These are phyloP conservation scores for Drosophila meridionalis DNA, from an alignment of 2,888 invertebrate species.

Conservation along the genomic window DNA sequence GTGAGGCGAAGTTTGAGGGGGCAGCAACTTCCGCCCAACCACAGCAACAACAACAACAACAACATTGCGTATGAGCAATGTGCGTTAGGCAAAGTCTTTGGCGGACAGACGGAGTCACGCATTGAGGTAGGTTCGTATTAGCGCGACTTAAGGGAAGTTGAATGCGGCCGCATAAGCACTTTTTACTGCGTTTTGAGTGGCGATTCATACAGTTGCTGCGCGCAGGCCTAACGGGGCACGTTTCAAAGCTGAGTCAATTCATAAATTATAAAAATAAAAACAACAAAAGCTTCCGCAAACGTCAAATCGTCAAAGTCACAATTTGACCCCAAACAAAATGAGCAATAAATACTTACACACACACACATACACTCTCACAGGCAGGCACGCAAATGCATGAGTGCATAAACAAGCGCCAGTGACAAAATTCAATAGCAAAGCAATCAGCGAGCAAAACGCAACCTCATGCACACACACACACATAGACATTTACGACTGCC, in stretches of 20 bases:
- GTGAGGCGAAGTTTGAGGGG: conserved; percentile 30
- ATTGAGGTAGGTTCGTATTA: conserved; percentile 69
- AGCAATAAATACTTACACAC: conserved; percentile 32
- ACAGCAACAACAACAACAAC: neutral
- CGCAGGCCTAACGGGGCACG: conserved; percentile 16
- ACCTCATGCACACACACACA: conserved; percentile 24
- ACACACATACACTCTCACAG: neutral
- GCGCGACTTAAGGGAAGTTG: neutral
- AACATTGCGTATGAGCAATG: conserved; percentile 58
- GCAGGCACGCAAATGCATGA: too few relatives aligned
- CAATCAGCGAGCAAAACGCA: conserved; percentile 68
- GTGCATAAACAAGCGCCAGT: conserved; percentile 35
- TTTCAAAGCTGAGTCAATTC: conserved; percentile 36
- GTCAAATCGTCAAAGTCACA: conserved; percentile 45
- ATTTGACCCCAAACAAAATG: conserved; percentile 53
- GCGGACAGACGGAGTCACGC: conserved; percentile 44
- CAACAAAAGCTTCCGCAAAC: conserved; percentile 63
- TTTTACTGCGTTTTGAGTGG: neutral
- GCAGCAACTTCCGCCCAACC: conserved; percentile 30
- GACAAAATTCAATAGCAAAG: conserved; percentile 68
- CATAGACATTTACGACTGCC: neutral
- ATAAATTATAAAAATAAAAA: conserved; percentile 12
- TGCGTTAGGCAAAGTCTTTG: conserved; percentile 45
- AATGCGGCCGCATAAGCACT: neutral
- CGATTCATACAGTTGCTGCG: neutral